Percentiles rank a stretch among this genome's conserved stretches.
phyloP scores from a whole-genome alignment of 2,113 vertebrate genomes.

The Dipodomys ordii region DNA sequence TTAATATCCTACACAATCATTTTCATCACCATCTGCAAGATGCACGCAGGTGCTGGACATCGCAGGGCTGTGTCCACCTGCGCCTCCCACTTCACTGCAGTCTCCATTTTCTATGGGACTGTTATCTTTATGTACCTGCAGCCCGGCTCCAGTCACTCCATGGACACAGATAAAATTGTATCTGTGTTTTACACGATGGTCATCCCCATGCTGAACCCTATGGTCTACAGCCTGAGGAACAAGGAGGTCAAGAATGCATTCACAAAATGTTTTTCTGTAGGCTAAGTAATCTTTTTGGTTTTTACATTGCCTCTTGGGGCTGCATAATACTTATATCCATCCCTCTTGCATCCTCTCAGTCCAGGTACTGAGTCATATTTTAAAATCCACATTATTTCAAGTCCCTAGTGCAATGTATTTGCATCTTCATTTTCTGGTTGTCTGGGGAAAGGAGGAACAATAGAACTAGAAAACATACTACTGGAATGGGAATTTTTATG shows the following conservation, averaged over 20 bases:
- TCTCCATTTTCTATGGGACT: conserved; percentile 53
- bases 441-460: neutral
- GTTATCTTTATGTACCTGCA: conserved; percentile 52
- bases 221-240: conserved; percentile 69
- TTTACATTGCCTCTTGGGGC: neutral
- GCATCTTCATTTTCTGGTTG: neutral
- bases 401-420: neutral
- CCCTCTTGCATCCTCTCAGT: neutral
- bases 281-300: neutral
- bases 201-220: conserved; percentile 69
- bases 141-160: conserved; percentile 50
- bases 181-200: conserved; percentile 58
- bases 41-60: neutral
- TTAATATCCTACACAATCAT: conserved; percentile 26
- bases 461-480: neutral
- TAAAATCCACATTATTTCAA: neutral
- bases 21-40: conserved; percentile 40
- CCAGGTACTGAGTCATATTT: neutral
- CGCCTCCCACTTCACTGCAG: neutral
- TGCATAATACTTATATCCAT: neutral
- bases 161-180: conserved; percentile 46
- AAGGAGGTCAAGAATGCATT: conserved; percentile 58
- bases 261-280: neutral
- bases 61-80: conserved; percentile 52
- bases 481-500: neutral